These are phyloP conservation scores for Heterodera carotae DNA, from an alignment of 1,140 invertebrate species.

Conservation along the genomic window DNA sequence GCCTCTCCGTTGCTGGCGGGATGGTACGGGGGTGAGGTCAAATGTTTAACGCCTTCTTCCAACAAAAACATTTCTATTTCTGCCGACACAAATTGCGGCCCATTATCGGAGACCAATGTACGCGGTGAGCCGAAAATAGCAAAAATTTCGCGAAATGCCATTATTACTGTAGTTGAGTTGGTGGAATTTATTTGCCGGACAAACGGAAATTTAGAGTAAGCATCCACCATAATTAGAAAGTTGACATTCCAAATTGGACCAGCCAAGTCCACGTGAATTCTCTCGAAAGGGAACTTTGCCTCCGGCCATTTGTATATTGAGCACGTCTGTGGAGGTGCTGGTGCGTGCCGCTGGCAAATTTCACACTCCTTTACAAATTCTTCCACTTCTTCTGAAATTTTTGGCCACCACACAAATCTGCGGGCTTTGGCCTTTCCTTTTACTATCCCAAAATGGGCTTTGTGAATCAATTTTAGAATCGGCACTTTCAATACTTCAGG, in stretches of 20 bases:
- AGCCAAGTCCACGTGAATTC: constrained; percentile 69
- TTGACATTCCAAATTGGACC: constrained; percentile 66
- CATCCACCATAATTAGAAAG: constrained; percentile 67
- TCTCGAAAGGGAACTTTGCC: constrained; percentile 66
- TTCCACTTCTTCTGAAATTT: constrained; percentile 6
- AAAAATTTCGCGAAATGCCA: constrained; percentile 10
- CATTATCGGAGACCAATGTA: constrained; percentile 29
- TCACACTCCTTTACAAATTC: constrained; percentile 7
- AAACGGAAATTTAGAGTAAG: constrained; percentile 67
- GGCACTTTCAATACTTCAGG: not conserved
- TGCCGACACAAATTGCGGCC: constrained; percentile 20
- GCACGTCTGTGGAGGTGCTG: not conserved
- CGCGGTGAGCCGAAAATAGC: constrained; percentile 18
- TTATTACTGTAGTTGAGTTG: not conserved
- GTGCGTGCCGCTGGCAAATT: not conserved
- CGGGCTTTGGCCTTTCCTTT: not conserved
- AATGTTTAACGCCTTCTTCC: constrained; percentile 11
- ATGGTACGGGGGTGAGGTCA: constrained; percentile 22
- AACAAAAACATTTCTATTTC: constrained; percentile 16
- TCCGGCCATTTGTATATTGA: constrained; percentile 57
- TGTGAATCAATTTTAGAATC: constrained; percentile 4
- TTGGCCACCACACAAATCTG: constrained; percentile 11
- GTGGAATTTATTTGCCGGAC: constrained; percentile 40
- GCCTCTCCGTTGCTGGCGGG: constrained; percentile 22
- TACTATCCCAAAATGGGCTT: constrained; percentile 20